Percentiles rank a stretch among this genome's conserved stretches.
phyloP scores from a whole-genome alignment of 1,140 invertebrate species.

The Ceratoteleas bidentatus region DNA sequence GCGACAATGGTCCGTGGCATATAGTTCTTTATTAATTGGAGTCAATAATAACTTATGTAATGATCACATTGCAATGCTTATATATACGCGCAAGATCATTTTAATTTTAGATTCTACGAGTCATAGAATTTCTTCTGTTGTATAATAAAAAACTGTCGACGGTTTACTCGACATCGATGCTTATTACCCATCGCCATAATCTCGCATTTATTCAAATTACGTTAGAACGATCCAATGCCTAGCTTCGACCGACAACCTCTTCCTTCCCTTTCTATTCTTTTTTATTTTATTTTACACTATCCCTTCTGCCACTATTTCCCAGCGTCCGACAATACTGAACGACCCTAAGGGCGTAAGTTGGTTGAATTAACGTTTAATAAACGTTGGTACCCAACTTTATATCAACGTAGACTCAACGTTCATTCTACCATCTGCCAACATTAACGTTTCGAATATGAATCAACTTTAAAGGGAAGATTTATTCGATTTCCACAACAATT shows the following conservation, averaged over 20 bases:
- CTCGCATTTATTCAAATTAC: constrained; percentile 30
- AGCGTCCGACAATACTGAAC: too few species aligned
- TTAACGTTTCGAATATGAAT: too few species aligned
- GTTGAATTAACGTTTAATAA: too few species aligned
- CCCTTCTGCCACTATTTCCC: background rate
- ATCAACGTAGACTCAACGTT: too few species aligned
- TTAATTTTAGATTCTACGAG: constrained; percentile 44
- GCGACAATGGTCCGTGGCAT: constrained; percentile 10
- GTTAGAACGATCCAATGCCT: constrained; percentile 17
- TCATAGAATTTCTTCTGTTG: constrained; percentile 27
- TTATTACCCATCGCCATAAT: constrained; percentile 23
- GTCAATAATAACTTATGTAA: constrained; percentile 51
- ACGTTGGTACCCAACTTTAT: too few species aligned
- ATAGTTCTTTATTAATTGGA: constrained; percentile 58
- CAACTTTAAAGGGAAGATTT: too few species aligned
- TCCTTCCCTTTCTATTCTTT: too few species aligned
- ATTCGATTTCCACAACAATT: too few species aligned
- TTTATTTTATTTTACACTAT: background rate
- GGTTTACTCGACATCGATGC: constrained; percentile 24
- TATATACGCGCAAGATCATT: constrained; percentile 40
- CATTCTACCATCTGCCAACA: too few species aligned
- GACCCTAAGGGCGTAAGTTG: too few species aligned
- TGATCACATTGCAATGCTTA: constrained; percentile 51
- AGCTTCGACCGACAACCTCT: background rate
- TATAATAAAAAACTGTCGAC: constrained; percentile 51